Evolutionary conservation across 2,113 vertebrate species (phyloP).

Genomic region (Stomatorhinus ivindoensis): DNA sequence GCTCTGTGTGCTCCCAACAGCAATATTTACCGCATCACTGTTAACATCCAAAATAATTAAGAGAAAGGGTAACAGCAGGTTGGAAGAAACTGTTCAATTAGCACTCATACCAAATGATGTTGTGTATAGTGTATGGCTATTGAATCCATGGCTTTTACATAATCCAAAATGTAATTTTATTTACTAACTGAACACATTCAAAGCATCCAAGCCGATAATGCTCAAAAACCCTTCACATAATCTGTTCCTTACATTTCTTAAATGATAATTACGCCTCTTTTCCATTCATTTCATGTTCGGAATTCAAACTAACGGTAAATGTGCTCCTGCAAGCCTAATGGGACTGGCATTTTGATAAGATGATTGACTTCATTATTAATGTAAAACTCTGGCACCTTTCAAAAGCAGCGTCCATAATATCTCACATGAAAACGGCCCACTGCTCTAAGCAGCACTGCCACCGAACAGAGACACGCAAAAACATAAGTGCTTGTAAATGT

Average conservation of each 20-base stretch:
- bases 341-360: slow-evolving; percentile 7
- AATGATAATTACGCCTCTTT: not conserved
- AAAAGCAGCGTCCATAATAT: not conserved
- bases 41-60: slow-evolving; percentile 1
- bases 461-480: not conserved
- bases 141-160: not conserved
- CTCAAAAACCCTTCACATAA: not conserved
- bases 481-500: not conserved
- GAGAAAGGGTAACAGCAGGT: not conserved
- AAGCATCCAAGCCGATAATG: not conserved
- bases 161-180: not conserved
- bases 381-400: not conserved
- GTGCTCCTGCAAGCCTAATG: not conserved
- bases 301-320: not conserved
- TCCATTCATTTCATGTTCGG: not conserved
- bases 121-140: not conserved
- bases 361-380: not conserved
- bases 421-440: not conserved
- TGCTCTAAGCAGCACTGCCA: not conserved
- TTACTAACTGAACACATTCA: not conserved
- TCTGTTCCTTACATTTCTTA: slow-evolving; percentile 3
- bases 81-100: not conserved
- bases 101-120: not conserved
- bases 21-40: not conserved
- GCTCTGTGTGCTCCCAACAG: not conserved